Conservation (phyloP, 2,888 invertebrate species). For the Marasmarcha lunaedactyla region DNA sequence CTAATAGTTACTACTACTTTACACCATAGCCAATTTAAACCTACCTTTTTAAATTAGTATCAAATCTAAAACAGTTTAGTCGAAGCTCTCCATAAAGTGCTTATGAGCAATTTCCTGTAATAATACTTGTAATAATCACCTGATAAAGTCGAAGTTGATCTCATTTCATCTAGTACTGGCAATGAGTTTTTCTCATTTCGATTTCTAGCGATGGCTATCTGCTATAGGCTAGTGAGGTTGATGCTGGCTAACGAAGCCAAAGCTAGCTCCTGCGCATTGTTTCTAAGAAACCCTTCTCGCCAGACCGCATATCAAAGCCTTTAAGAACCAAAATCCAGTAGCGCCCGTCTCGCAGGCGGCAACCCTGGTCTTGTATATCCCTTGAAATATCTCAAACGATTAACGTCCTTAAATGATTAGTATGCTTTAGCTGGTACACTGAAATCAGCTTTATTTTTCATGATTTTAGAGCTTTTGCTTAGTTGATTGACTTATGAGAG, state of each 20-base stretch:
- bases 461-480: too few relatives aligned
- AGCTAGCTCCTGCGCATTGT: constrained; percentile 60
- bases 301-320: constrained; percentile 42
- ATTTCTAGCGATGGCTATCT: constrained; percentile 43
- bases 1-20: too few relatives aligned
- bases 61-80: too few relatives aligned
- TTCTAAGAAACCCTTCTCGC: constrained; percentile 54
- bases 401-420: background rate
- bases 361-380: constrained; percentile 33
- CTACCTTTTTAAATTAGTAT: too few relatives aligned
- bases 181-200: constrained; percentile 55
- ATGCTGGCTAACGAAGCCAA: constrained; percentile 14
- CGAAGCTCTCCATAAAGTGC: too few relatives aligned
- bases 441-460: too few relatives aligned
- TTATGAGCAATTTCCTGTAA: too few relatives aligned
- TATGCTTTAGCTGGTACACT: background rate
- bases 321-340: constrained; percentile 38
- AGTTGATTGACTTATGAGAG: too few relatives aligned
- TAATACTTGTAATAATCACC: too few relatives aligned
- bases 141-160: constrained; percentile 21
- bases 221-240: background rate
- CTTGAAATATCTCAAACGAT: background rate
- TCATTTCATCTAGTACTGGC: constrained; percentile 46
- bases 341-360: constrained; percentile 34
- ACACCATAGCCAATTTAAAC: too few relatives aligned